A percentile compares a stretch with the other conserved stretches of the same genome.
Conservation (phyloP, 2,888 invertebrate species). For the Dryomyza anilis region DNA sequence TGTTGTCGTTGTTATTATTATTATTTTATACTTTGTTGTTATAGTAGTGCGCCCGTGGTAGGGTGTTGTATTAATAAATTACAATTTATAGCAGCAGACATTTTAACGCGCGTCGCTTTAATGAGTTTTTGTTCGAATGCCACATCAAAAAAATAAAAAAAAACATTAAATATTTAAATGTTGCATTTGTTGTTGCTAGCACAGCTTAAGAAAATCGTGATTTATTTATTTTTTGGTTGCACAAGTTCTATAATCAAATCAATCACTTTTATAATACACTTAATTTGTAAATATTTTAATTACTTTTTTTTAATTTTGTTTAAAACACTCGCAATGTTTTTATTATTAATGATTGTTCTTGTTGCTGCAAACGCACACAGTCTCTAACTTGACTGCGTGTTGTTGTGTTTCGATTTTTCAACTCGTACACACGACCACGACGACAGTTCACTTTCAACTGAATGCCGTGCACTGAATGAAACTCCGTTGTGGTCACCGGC, state of each 20-base stretch:
- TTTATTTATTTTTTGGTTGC: not conserved
- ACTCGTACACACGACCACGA: constrained; percentile 44
- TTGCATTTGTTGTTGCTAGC: constrained; percentile 13
- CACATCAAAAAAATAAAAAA: constrained; percentile 31
- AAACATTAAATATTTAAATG: too few species aligned
- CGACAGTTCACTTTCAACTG: constrained; percentile 54
- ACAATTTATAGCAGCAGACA: constrained; percentile 52
- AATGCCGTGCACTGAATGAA: constrained; percentile 55
- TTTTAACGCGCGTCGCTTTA: constrained; percentile 25
- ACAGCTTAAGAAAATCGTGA: not conserved
- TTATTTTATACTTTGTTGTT: constrained; percentile 1
- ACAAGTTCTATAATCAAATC: too few species aligned
- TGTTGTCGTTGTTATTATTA: not conserved
- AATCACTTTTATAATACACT: too few species aligned
- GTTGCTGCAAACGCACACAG: not conserved
- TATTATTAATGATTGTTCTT: not conserved
- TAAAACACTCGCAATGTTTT: constrained; percentile 1
- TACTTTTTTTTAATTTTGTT: constrained; percentile 23
- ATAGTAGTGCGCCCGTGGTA: constrained; percentile 30
- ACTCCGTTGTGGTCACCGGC: constrained; percentile 38
- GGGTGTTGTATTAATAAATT: constrained; percentile 61
- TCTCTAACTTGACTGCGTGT: not conserved
- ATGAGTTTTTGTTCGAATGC: not conserved
- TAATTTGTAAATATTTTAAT: too few species aligned
- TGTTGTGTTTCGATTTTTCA: not conserved